Conservation (phyloP, 1,140 invertebrate species). For the Telenomus remus region DNA sequence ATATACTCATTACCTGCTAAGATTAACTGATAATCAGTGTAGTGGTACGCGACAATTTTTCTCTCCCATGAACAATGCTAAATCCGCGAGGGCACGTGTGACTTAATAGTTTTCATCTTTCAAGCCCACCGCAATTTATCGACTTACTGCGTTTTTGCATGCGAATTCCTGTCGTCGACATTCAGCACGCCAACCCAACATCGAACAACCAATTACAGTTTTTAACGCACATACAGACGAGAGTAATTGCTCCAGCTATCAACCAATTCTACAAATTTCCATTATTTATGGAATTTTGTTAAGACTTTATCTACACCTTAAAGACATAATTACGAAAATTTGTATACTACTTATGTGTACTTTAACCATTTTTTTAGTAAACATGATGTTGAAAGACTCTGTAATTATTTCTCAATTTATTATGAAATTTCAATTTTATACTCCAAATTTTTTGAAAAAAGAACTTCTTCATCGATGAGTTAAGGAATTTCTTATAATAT, state of each 20-base stretch:
- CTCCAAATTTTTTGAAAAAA: too few relatives aligned
- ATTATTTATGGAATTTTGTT: slow-evolving; percentile 36
- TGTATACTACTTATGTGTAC: too few relatives aligned
- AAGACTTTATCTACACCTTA: neutral
- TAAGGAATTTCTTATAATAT: too few relatives aligned
- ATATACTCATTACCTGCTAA: slow-evolving; percentile 32
- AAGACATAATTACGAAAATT: slow-evolving; percentile 38
- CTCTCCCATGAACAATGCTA: slow-evolving; percentile 14
- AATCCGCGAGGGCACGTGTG: slow-evolving; percentile 29
- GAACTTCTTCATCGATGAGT: too few relatives aligned
- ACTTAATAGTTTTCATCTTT: slow-evolving; percentile 51
- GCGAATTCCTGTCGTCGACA: slow-evolving; percentile 53
- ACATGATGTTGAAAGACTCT: too few relatives aligned
- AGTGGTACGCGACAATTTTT: slow-evolving; percentile 10
- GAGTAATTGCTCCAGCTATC: slow-evolving; percentile 48
- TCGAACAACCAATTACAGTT: slow-evolving; percentile 60
- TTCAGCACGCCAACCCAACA: slow-evolving; percentile 32
- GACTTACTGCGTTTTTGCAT: slow-evolving; percentile 56
- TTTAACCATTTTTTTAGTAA: too few relatives aligned
- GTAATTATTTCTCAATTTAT: too few relatives aligned
- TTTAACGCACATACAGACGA: slow-evolving; percentile 45
- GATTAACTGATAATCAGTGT: slow-evolving; percentile 28
- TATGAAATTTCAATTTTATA: too few relatives aligned
- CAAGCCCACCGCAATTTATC: slow-evolving; percentile 43
- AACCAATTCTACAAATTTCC: slow-evolving; percentile 44